Conservation (phyloP, 2,113 vertebrate genomes). For the Setophaga kirtlandii region DNA sequence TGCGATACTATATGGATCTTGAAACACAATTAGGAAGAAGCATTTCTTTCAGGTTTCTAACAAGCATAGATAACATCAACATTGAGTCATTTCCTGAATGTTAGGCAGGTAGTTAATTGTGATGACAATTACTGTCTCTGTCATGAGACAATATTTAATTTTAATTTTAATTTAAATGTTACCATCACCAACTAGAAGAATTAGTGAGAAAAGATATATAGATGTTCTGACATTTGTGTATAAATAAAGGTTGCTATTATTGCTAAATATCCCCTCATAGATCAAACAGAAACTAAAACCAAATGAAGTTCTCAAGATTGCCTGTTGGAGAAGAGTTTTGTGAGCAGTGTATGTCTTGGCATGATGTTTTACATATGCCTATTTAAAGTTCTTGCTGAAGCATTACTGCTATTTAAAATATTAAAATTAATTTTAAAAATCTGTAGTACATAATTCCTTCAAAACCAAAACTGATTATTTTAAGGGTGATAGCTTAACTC, state of each 20-base stretch:
- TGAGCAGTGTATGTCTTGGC: not conserved
- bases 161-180: not conserved
- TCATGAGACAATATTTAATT: not conserved
- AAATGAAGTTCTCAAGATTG: not conserved
- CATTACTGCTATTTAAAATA: not conserved
- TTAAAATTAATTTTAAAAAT: not conserved
- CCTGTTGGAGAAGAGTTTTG: not conserved
- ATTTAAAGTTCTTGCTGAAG: not conserved
- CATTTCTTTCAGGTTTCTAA: not conserved
- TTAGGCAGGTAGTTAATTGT: not conserved
- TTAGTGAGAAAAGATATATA: not conserved
- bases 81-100: not conserved
- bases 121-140: constrained; percentile 19
- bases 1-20: not conserved
- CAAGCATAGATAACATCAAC: not conserved
- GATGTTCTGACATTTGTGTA: not conserved
- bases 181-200: not conserved
- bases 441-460: not conserved
- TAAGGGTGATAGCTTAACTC: not conserved
- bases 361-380: not conserved
- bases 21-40: not conserved
- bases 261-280: not conserved
- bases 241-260: not conserved
- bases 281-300: not conserved
- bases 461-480: not conserved